phyloP scores from a whole-genome alignment of 2,888 invertebrate species.

The Furcula furcula region DNA sequence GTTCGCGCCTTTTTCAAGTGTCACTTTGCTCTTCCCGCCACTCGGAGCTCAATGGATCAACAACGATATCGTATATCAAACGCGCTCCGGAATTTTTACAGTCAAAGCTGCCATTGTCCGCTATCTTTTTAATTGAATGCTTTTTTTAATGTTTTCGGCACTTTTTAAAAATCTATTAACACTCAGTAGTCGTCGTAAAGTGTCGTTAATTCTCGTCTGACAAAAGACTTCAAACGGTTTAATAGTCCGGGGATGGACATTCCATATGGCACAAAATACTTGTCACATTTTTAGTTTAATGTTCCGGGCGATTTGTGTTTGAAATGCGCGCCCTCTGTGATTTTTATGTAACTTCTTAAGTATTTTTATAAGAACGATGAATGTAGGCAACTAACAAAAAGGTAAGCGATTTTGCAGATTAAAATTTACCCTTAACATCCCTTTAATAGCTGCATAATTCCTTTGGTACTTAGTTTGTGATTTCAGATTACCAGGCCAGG shows the following conservation, averaged over 20 bases:
- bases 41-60: slow-evolving; percentile 45
- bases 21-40: slow-evolving; percentile 78
- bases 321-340: slow-evolving; percentile 24
- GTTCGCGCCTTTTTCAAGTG: slow-evolving; percentile 80
- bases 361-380: too few relatives aligned
- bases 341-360: too few relatives aligned
- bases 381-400: too few relatives aligned
- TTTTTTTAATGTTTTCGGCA: slow-evolving; percentile 65
- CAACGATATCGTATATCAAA: slow-evolving; percentile 81
- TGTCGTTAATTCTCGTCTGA: slow-evolving; percentile 53
- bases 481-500: too few relatives aligned
- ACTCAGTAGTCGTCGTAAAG: slow-evolving; percentile 70
- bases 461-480: too few relatives aligned
- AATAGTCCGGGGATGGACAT: slow-evolving; percentile 52
- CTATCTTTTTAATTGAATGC: slow-evolving; percentile 68
- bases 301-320: slow-evolving; percentile 45
- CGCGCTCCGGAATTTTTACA: slow-evolving; percentile 52
- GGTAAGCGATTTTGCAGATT: too few relatives aligned
- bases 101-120: slow-evolving; percentile 74
- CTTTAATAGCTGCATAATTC: too few relatives aligned
- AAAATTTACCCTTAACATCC: too few relatives aligned
- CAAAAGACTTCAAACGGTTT: slow-evolving; percentile 73
- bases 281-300: slow-evolving; percentile 69
- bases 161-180: slow-evolving; percentile 44
- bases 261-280: slow-evolving; percentile 67